phyloP scores from a whole-genome alignment of 2,888 invertebrate species.

The Poecilus cupreus region DNA sequence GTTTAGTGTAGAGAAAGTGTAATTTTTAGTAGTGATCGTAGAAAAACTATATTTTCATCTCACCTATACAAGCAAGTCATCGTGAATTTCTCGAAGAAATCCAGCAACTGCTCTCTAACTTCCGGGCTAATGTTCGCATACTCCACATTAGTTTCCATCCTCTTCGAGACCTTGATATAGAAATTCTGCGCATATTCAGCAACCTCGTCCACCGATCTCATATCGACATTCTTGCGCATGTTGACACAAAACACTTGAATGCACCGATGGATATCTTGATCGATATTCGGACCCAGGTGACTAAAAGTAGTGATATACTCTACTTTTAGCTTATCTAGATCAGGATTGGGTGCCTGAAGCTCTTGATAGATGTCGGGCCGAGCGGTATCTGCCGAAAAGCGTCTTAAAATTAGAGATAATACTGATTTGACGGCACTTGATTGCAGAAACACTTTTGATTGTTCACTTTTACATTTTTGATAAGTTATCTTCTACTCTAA shows the following conservation, averaged over 20 bases:
- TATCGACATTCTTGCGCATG: constrained; percentile 77
- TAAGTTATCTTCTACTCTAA: background rate
- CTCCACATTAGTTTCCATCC: constrained; percentile 80
- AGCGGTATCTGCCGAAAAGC: constrained; percentile 69
- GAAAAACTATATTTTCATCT: no score
- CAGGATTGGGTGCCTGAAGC: constrained; percentile 72
- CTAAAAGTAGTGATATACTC: constrained; percentile 73
- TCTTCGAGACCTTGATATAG: constrained; percentile 86
- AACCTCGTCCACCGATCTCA: constrained; percentile 85
- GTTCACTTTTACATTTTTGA: background rate
- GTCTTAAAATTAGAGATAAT: constrained; percentile 49
- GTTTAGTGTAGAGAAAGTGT: no score
- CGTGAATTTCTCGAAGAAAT: constrained; percentile 95
- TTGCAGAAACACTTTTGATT: constrained; percentile 44
- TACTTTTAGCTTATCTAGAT: constrained; percentile 73
- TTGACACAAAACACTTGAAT: constrained; percentile 81
- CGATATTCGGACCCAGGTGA: constrained; percentile 73
- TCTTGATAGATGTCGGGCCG: constrained; percentile 71
- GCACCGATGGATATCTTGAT: constrained; percentile 81
- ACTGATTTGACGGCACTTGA: constrained; percentile 21
- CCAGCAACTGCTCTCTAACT: constrained; percentile 87
- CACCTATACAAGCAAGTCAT: constrained; percentile 93
- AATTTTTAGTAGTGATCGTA: no score
- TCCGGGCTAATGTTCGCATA: constrained; percentile 82
- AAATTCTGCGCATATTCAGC: constrained; percentile 94